phyloP scores from a whole-genome alignment of 2,888 invertebrate genomes.

The Patella caerulea region DNA sequence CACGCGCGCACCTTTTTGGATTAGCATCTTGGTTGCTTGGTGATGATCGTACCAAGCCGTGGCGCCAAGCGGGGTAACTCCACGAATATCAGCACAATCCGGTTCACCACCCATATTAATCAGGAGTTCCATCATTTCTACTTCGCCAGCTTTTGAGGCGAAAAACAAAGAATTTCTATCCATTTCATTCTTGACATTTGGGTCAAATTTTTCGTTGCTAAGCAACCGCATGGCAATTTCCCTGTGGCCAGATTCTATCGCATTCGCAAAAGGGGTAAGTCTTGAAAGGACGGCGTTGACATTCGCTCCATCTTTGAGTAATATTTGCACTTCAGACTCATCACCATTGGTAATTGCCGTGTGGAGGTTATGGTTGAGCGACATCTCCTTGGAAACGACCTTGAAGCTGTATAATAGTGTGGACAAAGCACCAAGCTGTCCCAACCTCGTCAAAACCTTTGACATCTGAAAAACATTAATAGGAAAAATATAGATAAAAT shows the following conservation, averaged over 20 bases:
- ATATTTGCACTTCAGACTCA: constrained; percentile 3
- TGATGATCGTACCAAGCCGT: constrained; percentile 25
- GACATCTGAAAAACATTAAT: no score
- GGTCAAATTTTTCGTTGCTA: constrained; percentile 26
- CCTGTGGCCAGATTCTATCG: constrained; percentile 20
- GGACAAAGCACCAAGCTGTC: background rate
- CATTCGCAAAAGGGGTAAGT: constrained; percentile 38
- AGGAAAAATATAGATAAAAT: no score
- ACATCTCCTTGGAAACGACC: constrained; percentile 7
- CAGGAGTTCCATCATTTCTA: constrained; percentile 24
- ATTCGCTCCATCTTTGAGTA: constrained; percentile 26
- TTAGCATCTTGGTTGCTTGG: constrained; percentile 33
- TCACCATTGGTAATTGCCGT: constrained; percentile 19
- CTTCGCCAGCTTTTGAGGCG: constrained; percentile 30
- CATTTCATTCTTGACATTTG: constrained; percentile 36
- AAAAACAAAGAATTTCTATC: constrained; percentile 35
- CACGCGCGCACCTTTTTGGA: constrained; percentile 39
- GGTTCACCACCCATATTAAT: constrained; percentile 32
- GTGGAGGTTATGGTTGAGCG: constrained; percentile 20
- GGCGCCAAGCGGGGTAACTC: constrained; percentile 40
- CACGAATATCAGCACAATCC: constrained; percentile 33
- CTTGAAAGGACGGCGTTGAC: constrained; percentile 29
- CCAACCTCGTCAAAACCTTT: no score
- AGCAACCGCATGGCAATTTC: constrained; percentile 29
- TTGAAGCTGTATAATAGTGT: background rate